Evolutionary conservation across 2,797 vertebrate genomes (phyloP).

Genomic region (Pipistrellus pygmaeus): DNA sequence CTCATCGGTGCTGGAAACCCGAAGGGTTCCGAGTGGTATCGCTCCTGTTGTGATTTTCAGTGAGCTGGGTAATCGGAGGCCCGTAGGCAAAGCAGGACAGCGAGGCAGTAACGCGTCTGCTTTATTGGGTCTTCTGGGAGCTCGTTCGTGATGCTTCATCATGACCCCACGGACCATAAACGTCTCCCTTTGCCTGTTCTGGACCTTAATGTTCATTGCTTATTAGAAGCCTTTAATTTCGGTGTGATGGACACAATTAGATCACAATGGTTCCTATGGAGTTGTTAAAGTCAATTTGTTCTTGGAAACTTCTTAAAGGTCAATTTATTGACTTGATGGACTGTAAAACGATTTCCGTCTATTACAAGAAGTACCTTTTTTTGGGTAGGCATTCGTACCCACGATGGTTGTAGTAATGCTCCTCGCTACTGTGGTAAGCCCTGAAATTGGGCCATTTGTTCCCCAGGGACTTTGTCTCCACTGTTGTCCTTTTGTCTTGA

Average conservation of each 20-base stretch:
- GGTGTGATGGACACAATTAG: conserved; percentile 63
- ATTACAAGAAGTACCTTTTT: conserved; percentile 70
- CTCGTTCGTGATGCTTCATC: conserved; percentile 70
- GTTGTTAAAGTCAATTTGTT: conserved; percentile 73
- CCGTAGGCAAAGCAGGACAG: conserved; percentile 57
- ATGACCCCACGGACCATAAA: conserved; percentile 50
- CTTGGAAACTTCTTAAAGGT: conserved; percentile 68
- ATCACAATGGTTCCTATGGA: conserved; percentile 44
- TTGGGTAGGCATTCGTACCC: conserved; percentile 39
- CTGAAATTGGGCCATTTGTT: background rate
- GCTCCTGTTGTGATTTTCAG: conserved; percentile 60
- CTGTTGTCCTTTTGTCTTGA: background rate
- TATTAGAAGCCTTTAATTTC: conserved; percentile 63
- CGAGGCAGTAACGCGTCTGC: conserved; percentile 59
- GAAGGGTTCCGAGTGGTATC: conserved; percentile 58
- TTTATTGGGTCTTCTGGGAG: conserved; percentile 70
- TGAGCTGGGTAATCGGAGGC: conserved; percentile 73
- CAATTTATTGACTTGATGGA: conserved; percentile 68
- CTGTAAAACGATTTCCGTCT: conserved; percentile 68
- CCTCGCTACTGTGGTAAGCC: background rate
- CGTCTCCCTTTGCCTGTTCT: conserved; percentile 35
- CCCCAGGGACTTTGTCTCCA: background rate
- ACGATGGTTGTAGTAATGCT: background rate
- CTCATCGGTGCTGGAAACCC: background rate
- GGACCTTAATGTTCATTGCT: conserved; percentile 49